phyloP scores from a whole-genome alignment of 2,888 invertebrate genomes.

The Oeneis ivallda region DNA sequence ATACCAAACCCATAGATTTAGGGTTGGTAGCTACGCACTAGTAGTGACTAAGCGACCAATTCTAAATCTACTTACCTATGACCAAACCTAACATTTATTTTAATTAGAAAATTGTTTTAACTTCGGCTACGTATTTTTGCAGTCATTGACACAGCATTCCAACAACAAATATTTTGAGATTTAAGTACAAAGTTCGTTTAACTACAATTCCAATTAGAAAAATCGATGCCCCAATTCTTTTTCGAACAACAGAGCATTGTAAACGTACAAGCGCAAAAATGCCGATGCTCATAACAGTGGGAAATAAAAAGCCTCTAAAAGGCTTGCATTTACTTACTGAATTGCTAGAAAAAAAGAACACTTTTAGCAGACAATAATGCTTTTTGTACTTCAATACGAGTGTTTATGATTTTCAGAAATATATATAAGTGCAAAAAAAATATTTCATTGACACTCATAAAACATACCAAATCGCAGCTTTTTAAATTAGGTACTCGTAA shows the following conservation, averaged over 20 bases:
- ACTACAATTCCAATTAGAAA: constrained; percentile 15
- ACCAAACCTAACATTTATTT: too few relatives aligned
- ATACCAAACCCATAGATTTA: too few relatives aligned
- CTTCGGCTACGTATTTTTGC: neutral
- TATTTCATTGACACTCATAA: too few relatives aligned
- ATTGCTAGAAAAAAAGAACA: neutral
- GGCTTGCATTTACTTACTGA: constrained; percentile 8
- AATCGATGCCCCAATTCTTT: constrained; percentile 15
- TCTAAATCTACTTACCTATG: too few relatives aligned
- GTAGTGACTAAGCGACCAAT: too few relatives aligned
- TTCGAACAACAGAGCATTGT: constrained; percentile 7
- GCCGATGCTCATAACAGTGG: neutral
- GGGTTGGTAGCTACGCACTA: too few relatives aligned
- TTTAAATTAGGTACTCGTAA: too few relatives aligned
- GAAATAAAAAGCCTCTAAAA: constrained; percentile 4
- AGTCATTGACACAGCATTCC: neutral
- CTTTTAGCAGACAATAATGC: neutral
- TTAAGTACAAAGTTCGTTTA: neutral
- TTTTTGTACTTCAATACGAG: neutral
- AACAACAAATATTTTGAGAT: neutral
- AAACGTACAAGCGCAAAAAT: constrained; percentile 9
- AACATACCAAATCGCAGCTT: too few relatives aligned
- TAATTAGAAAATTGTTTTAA: neutral
- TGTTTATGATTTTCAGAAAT: too few relatives aligned
- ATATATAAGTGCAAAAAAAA: too few relatives aligned